Percentiles rank a stretch among this genome's conserved stretches.
These are phyloP conservation scores for Pituophis catenifer DNA, from an alignment of 2,113 vertebrate genomes.

Conservation along the genomic window DNA sequence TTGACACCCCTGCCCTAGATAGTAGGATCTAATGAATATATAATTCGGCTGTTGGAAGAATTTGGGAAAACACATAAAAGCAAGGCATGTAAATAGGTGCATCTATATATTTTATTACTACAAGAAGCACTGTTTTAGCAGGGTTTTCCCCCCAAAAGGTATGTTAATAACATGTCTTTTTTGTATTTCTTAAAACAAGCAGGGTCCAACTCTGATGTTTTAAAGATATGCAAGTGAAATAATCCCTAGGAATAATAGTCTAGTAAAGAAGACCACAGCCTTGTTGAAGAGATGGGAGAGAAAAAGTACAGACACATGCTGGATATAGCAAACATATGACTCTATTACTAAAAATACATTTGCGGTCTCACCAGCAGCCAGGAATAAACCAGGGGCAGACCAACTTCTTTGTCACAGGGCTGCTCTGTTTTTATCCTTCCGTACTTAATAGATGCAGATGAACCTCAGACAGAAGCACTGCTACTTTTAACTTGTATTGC, in stretches of 20 bases:
- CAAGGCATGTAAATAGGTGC: background rate
- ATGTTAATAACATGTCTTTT: background rate
- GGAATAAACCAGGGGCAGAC: slow-evolving; percentile 55
- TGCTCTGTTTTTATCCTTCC: slow-evolving; percentile 36
- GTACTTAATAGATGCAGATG: background rate
- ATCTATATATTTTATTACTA: background rate
- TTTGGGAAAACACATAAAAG: background rate
- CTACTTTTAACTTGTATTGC: background rate
- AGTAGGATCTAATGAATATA: background rate
- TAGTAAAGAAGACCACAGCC: background rate
- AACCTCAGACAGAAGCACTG: background rate
- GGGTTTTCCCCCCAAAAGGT: background rate
- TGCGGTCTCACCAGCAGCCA: slow-evolving; percentile 57
- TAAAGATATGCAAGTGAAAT: background rate
- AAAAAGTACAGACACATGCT: slow-evolving; percentile 24
- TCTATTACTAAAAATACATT: slow-evolving; percentile 71
- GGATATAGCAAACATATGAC: slow-evolving; percentile 69
- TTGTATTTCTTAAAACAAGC: background rate
- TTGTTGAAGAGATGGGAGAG: background rate
- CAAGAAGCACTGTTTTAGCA: background rate
- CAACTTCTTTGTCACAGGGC: background rate
- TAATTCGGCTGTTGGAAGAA: background rate
- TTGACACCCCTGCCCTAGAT: no score
- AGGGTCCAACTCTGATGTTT: background rate
- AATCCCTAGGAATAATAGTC: background rate